phyloP scores from a whole-genome alignment of 1,140 invertebrate genomes.

The Rhagoletis zephyria region DNA sequence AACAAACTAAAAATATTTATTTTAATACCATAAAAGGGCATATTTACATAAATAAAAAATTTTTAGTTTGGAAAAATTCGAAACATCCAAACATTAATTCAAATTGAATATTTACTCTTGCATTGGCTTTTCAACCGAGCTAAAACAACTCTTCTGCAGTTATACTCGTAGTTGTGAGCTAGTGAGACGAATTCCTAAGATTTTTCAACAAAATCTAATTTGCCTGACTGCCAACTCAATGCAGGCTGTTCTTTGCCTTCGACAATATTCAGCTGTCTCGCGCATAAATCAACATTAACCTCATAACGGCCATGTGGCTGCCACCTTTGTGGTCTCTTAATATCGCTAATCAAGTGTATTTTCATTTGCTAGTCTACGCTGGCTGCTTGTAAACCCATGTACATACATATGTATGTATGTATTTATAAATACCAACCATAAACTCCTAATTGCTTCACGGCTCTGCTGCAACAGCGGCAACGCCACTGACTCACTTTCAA shows the following conservation, averaged over 20 bases:
- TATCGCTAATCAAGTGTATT: constrained; percentile 26
- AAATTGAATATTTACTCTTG: too few relatives aligned
- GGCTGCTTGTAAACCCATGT: neutral
- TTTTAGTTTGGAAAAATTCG: too few relatives aligned
- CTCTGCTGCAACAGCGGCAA: constrained; percentile 6
- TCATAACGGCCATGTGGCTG: constrained; percentile 13
- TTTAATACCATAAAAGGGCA: too few relatives aligned
- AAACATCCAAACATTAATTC: too few relatives aligned
- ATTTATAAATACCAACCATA: neutral
- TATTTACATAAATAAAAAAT: too few relatives aligned
- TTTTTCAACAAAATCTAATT: too few relatives aligned
- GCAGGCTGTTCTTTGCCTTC: neutral
- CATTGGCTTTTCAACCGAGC: too few relatives aligned
- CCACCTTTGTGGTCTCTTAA: constrained; percentile 36
- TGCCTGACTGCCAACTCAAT: too few relatives aligned
- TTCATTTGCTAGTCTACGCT: constrained; percentile 1
- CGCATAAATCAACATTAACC: constrained; percentile 45
- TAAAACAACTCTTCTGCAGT: too few relatives aligned
- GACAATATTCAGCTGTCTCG: neutral
- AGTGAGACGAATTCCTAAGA: too few relatives aligned
- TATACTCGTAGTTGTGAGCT: too few relatives aligned
- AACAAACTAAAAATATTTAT: too few relatives aligned
- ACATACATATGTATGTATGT: neutral
- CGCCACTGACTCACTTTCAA: neutral
- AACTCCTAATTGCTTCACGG: constrained; percentile 46